A percentile compares a stretch with the other conserved stretches of the same genome.
Evolutionary conservation across 1,140 invertebrate species (phyloP).

Genomic region (Halesus radiatus): DNA sequence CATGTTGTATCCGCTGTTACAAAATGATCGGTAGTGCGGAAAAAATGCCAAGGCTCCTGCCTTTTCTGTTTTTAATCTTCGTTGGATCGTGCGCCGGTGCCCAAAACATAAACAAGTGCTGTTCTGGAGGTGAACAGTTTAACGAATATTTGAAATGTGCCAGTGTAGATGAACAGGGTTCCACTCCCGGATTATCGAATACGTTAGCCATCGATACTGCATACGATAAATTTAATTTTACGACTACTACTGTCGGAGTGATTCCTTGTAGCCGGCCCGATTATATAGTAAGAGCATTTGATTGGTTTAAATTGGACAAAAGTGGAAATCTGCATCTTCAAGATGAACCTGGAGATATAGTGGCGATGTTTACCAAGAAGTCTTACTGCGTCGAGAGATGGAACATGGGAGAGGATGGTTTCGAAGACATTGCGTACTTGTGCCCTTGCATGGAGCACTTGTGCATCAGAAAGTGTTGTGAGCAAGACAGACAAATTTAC

Average conservation of each 20-base stretch:
- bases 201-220: conserved; percentile 18
- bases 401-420: background rate
- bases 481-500: conserved; percentile 1
- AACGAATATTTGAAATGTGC: conserved; percentile 15
- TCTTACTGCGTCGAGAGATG: conserved; percentile 39
- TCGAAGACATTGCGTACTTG: conserved; percentile 13
- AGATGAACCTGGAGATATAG: background rate
- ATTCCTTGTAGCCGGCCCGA: conserved; percentile 25
- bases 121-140: conserved; percentile 39
- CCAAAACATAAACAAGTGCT: conserved; percentile 37
- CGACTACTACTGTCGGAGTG: background rate
- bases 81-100: background rate
- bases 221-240: conserved; percentile 36
- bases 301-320: conserved; percentile 28
- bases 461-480: conserved; percentile 43
- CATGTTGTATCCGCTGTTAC: background rate
- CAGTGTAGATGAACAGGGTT: background rate
- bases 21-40: background rate
- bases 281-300: conserved; percentile 1
- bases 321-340: conserved; percentile 22
- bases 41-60: background rate
- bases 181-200: background rate
- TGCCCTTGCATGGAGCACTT: conserved; percentile 43
- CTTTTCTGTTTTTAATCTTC: background rate
- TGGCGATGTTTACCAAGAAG: background rate